A percentile compares a stretch with the other conserved stretches of the same genome.
Conservation (phyloP, 2,797 vertebrate genomes). For the Anguilla anguilla region DNA sequence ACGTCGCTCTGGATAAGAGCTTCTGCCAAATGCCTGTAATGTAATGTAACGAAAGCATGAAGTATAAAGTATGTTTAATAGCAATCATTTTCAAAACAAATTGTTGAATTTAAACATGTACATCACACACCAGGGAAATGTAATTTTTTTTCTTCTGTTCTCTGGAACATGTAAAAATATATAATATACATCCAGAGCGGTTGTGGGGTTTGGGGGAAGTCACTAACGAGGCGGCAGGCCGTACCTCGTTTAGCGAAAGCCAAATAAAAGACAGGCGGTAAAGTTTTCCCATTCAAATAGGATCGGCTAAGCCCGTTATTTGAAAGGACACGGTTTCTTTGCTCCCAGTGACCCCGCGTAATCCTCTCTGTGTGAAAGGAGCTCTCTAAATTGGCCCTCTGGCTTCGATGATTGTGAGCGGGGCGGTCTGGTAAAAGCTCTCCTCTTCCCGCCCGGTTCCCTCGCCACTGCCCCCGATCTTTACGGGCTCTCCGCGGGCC, state of each 20-base stretch:
- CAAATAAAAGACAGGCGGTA: constrained; percentile 38
- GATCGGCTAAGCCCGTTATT: constrained; percentile 55
- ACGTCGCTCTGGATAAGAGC: too few species aligned
- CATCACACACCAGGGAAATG: background rate
- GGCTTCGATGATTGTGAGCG: constrained; percentile 63
- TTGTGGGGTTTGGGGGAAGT: background rate
- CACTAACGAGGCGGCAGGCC: background rate
- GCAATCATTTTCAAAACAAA: background rate
- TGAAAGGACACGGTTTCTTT: constrained; percentile 61
- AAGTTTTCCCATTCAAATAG: constrained; percentile 41
- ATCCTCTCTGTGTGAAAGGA: constrained; percentile 54
- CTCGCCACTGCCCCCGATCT: constrained; percentile 35
- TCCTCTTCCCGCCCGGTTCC: constrained; percentile 35
- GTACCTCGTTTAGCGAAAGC: constrained; percentile 19
- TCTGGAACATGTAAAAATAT: background rate
- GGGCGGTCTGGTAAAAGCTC: constrained; percentile 55
- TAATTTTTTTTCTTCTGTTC: too few species aligned
- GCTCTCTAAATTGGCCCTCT: constrained; percentile 69
- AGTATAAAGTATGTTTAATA: background rate
- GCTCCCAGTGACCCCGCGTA: constrained; percentile 64
- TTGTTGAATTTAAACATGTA: background rate
- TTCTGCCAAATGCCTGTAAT: too few species aligned
- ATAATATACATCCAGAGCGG: background rate
- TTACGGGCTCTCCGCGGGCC: constrained; percentile 44
- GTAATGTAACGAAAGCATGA: background rate